Conservation (phyloP, 2,113 vertebrate genomes). For the Tor tambroides region DNA sequence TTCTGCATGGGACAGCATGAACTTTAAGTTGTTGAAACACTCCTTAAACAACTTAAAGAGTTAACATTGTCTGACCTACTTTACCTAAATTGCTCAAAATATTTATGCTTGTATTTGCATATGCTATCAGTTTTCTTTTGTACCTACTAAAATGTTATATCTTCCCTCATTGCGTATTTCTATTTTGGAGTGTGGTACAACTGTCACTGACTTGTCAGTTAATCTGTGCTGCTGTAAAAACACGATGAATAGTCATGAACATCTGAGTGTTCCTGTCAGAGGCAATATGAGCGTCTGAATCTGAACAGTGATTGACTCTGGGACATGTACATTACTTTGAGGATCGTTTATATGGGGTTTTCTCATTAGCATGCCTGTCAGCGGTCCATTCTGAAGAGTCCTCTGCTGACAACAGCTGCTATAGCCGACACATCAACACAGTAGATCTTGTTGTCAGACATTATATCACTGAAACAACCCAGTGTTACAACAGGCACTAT, state of each 20-base stretch:
- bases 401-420: conserved; percentile 55
- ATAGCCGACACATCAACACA: conserved; percentile 19
- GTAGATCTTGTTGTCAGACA: conserved; percentile 6
- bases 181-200: background rate
- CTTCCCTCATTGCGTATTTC: background rate
- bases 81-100: background rate
- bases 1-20: conserved; percentile 15
- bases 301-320: background rate
- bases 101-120: background rate
- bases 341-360: conserved; percentile 43
- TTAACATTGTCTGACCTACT: background rate
- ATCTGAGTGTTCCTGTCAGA: background rate
- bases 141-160: background rate
- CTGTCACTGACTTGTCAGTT: background rate
- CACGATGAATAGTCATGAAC: background rate
- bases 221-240: background rate
- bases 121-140: background rate
- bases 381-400: conserved; percentile 31
- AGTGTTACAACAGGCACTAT: background rate
- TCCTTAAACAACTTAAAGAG: background rate
- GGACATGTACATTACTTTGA: conserved; percentile 13
- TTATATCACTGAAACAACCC: background rate
- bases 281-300: background rate
- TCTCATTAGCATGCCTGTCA: conserved; percentile 58
- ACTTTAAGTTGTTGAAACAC: background rate